Percentiles rank a stretch among this genome's conserved stretches.
Conservation (phyloP, 2,113 vertebrate species). For the Psilopogon haemacephalus region DNA sequence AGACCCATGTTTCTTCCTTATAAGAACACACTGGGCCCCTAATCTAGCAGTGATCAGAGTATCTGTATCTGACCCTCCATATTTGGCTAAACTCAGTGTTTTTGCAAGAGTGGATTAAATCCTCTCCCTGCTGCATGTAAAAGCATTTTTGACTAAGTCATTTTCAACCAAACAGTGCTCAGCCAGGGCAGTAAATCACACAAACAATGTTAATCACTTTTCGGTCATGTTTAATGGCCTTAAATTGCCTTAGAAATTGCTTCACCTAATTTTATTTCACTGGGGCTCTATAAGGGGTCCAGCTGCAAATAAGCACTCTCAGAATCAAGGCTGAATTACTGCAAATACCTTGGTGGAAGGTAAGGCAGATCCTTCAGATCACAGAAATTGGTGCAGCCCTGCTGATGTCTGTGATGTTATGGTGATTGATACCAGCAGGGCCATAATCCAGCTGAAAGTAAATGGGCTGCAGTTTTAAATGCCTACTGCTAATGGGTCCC, state of each 20-base stretch:
- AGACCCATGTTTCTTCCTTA: background rate
- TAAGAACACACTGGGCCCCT: background rate
- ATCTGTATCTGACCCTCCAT: background rate
- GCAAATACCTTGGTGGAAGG: background rate
- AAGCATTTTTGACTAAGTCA: conserved; percentile 22
- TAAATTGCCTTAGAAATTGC: conserved; percentile 31
- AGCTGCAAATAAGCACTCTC: background rate
- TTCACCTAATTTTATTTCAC: conserved; percentile 43
- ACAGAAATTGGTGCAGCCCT: background rate
- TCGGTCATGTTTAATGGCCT: conserved; percentile 1
- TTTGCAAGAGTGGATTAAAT: conserved; percentile 30
- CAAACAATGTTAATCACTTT: conserved; percentile 60
- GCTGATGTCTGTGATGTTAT: conserved; percentile 30
- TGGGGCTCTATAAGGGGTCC: background rate
- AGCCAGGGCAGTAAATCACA: conserved; percentile 44
- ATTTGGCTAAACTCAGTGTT: conserved; percentile 11
- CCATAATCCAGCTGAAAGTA: conserved; percentile 8
- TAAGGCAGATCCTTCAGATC: background rate
- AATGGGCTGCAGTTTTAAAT: conserved; percentile 33
- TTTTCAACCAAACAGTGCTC: conserved; percentile 42
- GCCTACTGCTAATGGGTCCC: conserved; percentile 25
- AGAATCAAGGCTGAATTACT: conserved; percentile 18
- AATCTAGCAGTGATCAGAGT: background rate
- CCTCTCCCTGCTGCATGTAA: background rate
- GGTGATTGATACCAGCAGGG: conserved; percentile 48